phyloP scores from a whole-genome alignment of 1,140 invertebrate genomes.

The Drosophila arizonae region DNA sequence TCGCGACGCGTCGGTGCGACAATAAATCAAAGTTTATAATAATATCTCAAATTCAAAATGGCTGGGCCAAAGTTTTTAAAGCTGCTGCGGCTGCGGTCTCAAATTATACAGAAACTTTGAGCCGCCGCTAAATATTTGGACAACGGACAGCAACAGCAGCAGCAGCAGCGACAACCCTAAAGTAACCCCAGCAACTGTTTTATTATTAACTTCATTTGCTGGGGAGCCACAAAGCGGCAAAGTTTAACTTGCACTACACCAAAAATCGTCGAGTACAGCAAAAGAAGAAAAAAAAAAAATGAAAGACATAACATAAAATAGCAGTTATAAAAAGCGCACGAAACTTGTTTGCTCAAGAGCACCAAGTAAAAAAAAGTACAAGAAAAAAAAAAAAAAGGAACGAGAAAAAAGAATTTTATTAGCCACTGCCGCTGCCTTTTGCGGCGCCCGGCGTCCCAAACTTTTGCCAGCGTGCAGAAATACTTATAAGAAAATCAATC shows the following conservation, averaged over 20 bases:
- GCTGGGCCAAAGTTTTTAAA: slow-evolving; percentile 59
- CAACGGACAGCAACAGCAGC: slow-evolving; percentile 20
- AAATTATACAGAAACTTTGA: slow-evolving; percentile 67
- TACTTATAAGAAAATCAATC: slow-evolving; percentile 76
- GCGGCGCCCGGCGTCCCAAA: slow-evolving; percentile 52
- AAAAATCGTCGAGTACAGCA: slow-evolving; percentile 36
- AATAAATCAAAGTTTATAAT: slow-evolving; percentile 80
- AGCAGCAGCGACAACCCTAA: slow-evolving; percentile 45
- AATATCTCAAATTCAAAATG: slow-evolving; percentile 76
- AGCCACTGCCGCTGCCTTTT: slow-evolving; percentile 55
- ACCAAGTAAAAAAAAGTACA: slow-evolving; percentile 39
- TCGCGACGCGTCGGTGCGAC: slow-evolving; percentile 71
- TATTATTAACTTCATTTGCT: slow-evolving; percentile 80
- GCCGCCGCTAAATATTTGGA: slow-evolving; percentile 46
- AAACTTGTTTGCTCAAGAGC: slow-evolving; percentile 75
- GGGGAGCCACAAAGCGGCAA: slow-evolving; percentile 49
- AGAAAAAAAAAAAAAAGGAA: not conserved
- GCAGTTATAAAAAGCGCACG: slow-evolving; percentile 68
- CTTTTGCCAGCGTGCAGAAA: slow-evolving; percentile 45
- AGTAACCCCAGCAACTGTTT: slow-evolving; percentile 76
- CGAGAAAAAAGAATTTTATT: slow-evolving; percentile 65
- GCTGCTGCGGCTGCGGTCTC: slow-evolving; percentile 31
- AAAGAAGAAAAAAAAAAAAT: slow-evolving; percentile 40
- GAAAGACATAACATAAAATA: slow-evolving; percentile 78
- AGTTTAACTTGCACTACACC: slow-evolving; percentile 59